A percentile compares a stretch with the other conserved stretches of the same genome.
Evolutionary conservation across 2,113 vertebrate genomes (phyloP).

Genomic region (Astur gentilis): DNA sequence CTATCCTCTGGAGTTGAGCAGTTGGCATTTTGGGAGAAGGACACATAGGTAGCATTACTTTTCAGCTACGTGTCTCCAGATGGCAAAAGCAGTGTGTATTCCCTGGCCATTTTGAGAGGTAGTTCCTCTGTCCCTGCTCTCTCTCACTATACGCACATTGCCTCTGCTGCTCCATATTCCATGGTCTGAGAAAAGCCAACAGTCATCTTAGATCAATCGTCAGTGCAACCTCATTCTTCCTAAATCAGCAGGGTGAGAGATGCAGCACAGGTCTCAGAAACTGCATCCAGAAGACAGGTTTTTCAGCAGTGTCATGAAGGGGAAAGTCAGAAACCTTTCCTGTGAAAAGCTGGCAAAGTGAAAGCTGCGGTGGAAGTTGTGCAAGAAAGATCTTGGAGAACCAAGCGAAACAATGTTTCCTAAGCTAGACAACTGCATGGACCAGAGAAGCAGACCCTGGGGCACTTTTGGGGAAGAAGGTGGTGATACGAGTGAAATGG

Average conservation of each 20-base stretch:
- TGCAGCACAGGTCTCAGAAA: not conserved
- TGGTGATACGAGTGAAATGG: too few relatives aligned
- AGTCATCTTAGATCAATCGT: not conserved
- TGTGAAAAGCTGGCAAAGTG: not conserved
- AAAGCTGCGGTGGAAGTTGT: not conserved
- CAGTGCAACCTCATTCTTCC: not conserved
- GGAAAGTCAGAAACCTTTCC: not conserved
- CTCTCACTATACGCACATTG: not conserved
- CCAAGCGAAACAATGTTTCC: accelerated
- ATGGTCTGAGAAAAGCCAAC: not conserved
- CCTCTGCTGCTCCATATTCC: not conserved
- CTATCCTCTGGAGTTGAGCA: not conserved
- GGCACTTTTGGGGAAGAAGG: not conserved
- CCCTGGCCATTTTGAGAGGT: not conserved
- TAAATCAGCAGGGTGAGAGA: not conserved
- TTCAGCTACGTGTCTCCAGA: not conserved
- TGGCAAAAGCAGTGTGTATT: not conserved
- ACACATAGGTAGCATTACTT: not conserved
- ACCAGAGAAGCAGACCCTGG: not conserved
- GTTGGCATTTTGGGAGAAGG: not conserved
- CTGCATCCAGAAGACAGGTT: not conserved
- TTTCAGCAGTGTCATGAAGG: not conserved
- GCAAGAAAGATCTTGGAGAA: not conserved
- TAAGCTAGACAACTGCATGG: not conserved
- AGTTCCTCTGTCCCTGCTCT: not conserved